phyloP scores from a whole-genome alignment of 2,888 invertebrate species.

The Xestia xanthographa region DNA sequence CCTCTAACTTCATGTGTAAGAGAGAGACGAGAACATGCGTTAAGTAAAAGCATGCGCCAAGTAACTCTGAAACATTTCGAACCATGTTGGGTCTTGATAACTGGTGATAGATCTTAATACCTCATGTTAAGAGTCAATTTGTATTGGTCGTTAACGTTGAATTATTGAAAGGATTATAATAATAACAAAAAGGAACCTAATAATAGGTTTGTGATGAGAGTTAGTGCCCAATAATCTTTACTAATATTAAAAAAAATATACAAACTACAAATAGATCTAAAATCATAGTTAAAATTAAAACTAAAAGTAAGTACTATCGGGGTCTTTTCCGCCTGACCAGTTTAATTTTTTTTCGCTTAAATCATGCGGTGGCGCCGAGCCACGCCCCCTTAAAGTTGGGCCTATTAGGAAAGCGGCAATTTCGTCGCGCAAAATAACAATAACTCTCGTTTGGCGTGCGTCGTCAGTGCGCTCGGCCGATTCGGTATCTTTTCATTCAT shows the following conservation, averaged over 20 bases:
- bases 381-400: too few relatives aligned
- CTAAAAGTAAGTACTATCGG: background rate
- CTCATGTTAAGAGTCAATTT: background rate
- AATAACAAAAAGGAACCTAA: slow-evolving; percentile 12
- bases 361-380: too few relatives aligned
- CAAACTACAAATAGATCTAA: too few relatives aligned
- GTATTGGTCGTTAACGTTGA: background rate
- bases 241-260: background rate
- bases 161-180: background rate
- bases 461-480: too few relatives aligned
- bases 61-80: background rate
- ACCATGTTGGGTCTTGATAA: background rate
- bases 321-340: too few relatives aligned
- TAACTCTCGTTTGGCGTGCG: too few relatives aligned
- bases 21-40: background rate
- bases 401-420: too few relatives aligned
- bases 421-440: too few relatives aligned
- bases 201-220: slow-evolving; percentile 34
- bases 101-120: background rate
- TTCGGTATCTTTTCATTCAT: too few relatives aligned
- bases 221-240: slow-evolving; percentile 4
- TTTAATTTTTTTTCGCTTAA: too few relatives aligned
- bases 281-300: background rate
- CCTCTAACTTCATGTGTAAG: background rate
- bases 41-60: background rate